Percentiles rank a stretch among this genome's conserved stretches.
These are phyloP conservation scores for Steinernema khuongi DNA, from an alignment of 1,140 invertebrate species.

Conservation along the genomic window DNA sequence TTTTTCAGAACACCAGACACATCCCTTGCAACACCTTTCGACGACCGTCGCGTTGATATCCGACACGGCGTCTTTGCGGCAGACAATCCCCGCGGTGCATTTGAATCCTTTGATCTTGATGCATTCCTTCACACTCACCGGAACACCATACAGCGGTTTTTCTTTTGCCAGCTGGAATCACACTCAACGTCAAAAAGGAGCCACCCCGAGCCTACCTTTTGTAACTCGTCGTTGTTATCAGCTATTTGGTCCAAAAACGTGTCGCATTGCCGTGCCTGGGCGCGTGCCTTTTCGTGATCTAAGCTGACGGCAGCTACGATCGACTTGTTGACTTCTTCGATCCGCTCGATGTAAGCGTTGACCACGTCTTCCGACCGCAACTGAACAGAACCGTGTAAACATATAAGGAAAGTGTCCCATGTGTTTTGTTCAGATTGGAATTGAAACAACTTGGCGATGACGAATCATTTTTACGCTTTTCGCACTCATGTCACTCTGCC, in stretches of 20 bases:
- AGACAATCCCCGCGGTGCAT: neutral
- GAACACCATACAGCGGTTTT: neutral
- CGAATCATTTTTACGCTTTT: too few relatives aligned
- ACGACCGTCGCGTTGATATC: conserved; percentile 3
- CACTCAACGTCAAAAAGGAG: neutral
- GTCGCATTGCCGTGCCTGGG: conserved; percentile 6
- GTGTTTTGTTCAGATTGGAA: too few relatives aligned
- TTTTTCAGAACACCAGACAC: neutral
- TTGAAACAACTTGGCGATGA: too few relatives aligned
- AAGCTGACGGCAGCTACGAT: conserved; percentile 18
- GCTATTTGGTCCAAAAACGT: neutral
- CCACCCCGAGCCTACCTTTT: neutral
- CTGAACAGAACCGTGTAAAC: conserved; percentile 19
- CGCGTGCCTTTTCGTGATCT: conserved; percentile 4
- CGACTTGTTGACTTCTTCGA: conserved; percentile 23
- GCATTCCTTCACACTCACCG: conserved; percentile 11
- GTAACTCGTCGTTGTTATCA: conserved; percentile 18
- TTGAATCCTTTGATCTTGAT: conserved; percentile 16
- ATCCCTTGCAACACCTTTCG: neutral
- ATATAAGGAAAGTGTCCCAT: too few relatives aligned
- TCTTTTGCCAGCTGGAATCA: neutral
- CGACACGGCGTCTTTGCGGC: conserved; percentile 3
- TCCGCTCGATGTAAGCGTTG: conserved; percentile 22
- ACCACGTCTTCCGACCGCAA: conserved; percentile 18
- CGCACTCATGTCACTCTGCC: neutral